Conservation (phyloP, 2,888 invertebrate genomes). For the Acanthosepion esculentum region DNA sequence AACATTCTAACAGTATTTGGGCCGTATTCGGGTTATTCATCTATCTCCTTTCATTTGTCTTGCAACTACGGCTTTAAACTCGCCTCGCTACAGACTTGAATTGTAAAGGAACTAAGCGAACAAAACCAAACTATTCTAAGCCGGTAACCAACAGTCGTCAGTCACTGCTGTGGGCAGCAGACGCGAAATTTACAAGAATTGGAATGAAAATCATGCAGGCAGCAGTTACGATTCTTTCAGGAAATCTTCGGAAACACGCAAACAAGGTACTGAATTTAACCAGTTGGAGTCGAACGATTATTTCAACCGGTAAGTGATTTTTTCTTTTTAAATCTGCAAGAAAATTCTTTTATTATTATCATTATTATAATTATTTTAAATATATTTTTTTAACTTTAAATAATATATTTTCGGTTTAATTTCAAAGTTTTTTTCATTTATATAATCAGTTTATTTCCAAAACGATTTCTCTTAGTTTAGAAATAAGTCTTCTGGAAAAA, state of each 20-base stretch:
- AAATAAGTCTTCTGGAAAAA: too few species aligned
- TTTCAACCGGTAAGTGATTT: not conserved
- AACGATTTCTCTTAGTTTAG: too few species aligned
- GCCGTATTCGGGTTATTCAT: not conserved
- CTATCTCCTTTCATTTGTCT: not conserved
- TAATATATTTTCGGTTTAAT: too few species aligned
- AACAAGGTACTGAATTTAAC: not conserved
- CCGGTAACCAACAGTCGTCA: not conserved
- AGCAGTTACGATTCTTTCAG: not conserved
- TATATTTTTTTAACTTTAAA: too few species aligned
- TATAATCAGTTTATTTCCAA: too few species aligned
- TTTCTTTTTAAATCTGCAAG: not conserved
- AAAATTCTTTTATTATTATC: too few species aligned
- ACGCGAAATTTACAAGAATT: constrained; percentile 5
- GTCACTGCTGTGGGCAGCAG: not conserved
- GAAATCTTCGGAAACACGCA: not conserved
- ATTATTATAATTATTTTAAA: too few species aligned
- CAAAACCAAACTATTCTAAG: not conserved
- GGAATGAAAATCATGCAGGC: not conserved
- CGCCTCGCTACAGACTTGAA: not conserved
- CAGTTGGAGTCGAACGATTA: not conserved
- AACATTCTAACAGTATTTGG: not conserved
- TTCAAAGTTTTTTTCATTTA: too few species aligned
- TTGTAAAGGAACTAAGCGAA: not conserved
- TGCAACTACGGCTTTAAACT: not conserved